Conservation (phyloP, 2,797 vertebrate genomes). For the Enteromius treurensis region DNA sequence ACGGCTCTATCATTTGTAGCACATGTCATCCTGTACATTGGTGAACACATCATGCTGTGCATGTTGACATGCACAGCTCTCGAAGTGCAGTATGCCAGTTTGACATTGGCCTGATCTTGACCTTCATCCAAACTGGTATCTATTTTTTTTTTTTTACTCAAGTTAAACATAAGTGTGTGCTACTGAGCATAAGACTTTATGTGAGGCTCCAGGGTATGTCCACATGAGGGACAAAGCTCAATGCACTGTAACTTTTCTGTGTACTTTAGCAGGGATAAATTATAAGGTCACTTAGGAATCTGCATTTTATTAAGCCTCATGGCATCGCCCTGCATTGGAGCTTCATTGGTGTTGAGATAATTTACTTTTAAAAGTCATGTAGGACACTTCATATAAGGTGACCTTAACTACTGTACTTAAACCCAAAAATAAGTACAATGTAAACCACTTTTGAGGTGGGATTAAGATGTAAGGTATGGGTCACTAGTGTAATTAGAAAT, state of each 20-base stretch:
- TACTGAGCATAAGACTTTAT: conserved; percentile 40
- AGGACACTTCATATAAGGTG: no score
- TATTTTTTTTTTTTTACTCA: conserved; percentile 38
- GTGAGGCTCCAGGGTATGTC: conserved; percentile 42
- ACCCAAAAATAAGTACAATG: no score
- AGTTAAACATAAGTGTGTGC: conserved; percentile 50
- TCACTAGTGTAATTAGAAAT: no score
- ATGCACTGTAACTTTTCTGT: conserved; percentile 46
- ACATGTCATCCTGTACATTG: not conserved
- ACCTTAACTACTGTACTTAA: no score
- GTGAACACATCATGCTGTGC: not conserved
- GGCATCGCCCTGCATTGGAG: conserved; percentile 27
- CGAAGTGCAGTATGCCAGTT: not conserved
- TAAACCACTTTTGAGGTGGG: no score
- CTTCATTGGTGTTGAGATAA: not conserved
- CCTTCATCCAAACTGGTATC: conserved; percentile 39
- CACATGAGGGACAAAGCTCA: conserved; percentile 73
- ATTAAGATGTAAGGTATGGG: no score
- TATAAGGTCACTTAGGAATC: conserved; percentile 56
- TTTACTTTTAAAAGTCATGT: not conserved
- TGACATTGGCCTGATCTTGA: conserved; percentile 32
- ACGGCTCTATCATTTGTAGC: not conserved
- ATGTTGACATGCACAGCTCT: not conserved
- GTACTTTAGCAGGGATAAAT: conserved; percentile 52
- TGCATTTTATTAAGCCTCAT: conserved; percentile 57